Conservation (phyloP, 2,113 vertebrate genomes). For the Capra hircus region DNA sequence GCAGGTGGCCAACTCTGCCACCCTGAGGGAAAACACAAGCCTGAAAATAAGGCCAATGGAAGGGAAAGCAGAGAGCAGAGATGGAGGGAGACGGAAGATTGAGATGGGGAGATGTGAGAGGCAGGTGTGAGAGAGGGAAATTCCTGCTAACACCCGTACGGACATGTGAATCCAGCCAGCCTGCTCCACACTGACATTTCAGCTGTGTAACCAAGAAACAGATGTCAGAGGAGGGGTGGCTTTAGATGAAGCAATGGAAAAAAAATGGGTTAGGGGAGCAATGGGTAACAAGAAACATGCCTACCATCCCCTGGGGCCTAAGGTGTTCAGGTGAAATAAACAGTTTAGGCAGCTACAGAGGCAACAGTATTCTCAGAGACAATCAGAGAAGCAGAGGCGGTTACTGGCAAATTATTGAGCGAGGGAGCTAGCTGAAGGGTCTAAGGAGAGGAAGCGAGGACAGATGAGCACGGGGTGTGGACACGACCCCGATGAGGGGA, state of each 20-base stretch:
- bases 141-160: background rate
- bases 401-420: fast-evolving
- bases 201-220: background rate
- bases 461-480: background rate
- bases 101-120: background rate
- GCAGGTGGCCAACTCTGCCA: background rate
- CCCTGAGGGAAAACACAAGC: background rate
- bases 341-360: background rate
- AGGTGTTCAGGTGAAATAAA: background rate
- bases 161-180: background rate
- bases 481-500: fast-evolving
- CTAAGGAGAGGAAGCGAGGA: background rate
- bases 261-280: background rate
- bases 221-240: background rate
- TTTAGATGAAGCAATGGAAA: background rate
- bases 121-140: background rate
- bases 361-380: background rate
- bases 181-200: background rate
- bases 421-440: background rate
- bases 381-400: background rate
- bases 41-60: background rate
- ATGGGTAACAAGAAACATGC: background rate
- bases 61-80: background rate
- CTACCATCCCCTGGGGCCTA: background rate
- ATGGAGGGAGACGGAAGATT: background rate